These are phyloP conservation scores for Aurelia sp. DNA, from an alignment of 30 jellyfish, hydroid and myxozoan genomes.

Conservation along the genomic window DNA sequence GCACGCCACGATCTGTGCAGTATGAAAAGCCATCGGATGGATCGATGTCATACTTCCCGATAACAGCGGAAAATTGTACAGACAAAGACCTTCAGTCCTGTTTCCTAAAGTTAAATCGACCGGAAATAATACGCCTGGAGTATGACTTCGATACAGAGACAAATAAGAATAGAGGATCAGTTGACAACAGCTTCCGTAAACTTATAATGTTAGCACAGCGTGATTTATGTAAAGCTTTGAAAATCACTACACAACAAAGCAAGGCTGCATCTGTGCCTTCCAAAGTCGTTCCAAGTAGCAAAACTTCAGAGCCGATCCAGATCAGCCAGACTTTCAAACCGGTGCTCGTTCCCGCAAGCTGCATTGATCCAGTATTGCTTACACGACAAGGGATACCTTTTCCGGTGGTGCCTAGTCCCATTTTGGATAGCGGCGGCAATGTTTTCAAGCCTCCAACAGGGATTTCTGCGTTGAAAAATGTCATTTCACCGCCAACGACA, in stretches of 20 bases:
- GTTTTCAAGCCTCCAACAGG: neutral
- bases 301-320: neutral
- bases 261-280: constrained; percentile 22
- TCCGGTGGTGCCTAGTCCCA: constrained; percentile 6
- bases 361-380: constrained; percentile 14
- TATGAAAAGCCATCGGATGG: too few relatives aligned
- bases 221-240: constrained; percentile 39
- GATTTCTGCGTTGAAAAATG: constrained; percentile 25
- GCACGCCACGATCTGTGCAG: too few relatives aligned
- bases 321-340: constrained; percentile 18
- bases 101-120: constrained; percentile 47
- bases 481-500: constrained; percentile 20
- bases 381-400: neutral
- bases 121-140: constrained; percentile 50
- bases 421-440: constrained; percentile 5
- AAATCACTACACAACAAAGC: constrained; percentile 31
- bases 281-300: neutral
- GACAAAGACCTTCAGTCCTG: constrained; percentile 56
- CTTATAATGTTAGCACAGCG: constrained; percentile 53
- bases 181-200: constrained; percentile 20
- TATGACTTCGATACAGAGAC: constrained; percentile 21
- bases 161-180: neutral
- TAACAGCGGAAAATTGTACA: constrained; percentile 34
- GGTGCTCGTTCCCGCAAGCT: constrained; percentile 7
- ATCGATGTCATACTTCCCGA: constrained; percentile 29